These are phyloP conservation scores for Drosophila burlai DNA, from an alignment of 1,140 invertebrate genomes.

Conservation along the genomic window DNA sequence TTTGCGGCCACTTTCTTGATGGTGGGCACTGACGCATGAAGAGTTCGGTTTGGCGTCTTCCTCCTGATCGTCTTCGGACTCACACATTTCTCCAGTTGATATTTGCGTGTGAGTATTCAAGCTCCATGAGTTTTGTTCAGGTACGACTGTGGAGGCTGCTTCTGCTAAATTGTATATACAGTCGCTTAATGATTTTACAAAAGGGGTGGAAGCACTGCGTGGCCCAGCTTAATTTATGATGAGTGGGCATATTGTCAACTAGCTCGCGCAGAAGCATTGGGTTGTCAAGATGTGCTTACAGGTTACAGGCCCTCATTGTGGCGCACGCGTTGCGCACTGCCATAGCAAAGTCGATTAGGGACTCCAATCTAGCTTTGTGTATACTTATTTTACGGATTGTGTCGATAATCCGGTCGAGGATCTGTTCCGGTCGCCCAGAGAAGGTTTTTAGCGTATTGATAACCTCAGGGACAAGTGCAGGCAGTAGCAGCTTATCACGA, in stretches of 20 bases:
- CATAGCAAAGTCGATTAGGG: not conserved
- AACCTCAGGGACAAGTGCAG: no score
- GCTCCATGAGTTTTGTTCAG: not conserved
- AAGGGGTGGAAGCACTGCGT: not conserved
- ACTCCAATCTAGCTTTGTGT: not conserved
- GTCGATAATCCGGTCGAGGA: not conserved
- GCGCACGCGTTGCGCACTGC: not conserved
- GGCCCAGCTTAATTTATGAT: not conserved
- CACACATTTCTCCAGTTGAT: no score
- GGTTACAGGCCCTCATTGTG: not conserved
- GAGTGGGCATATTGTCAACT: not conserved
- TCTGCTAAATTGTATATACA: not conserved
- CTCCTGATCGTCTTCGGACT: no score
- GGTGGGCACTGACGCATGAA: no score
- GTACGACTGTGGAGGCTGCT: not conserved
- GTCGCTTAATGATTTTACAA: not conserved
- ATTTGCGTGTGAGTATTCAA: no score
- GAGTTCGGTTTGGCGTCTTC: no score
- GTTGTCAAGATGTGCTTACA: not conserved
- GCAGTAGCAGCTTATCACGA: no score
- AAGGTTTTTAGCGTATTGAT: no score
- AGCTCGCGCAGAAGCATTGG: not conserved
- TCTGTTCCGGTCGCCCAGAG: no score
- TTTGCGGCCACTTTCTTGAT: no score
- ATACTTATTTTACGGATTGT: not conserved